Percentiles rank a stretch among this genome's conserved stretches.
Evolutionary conservation across 2,797 vertebrate species (phyloP).

Genomic region (Ctenopoma multispine): DNA sequence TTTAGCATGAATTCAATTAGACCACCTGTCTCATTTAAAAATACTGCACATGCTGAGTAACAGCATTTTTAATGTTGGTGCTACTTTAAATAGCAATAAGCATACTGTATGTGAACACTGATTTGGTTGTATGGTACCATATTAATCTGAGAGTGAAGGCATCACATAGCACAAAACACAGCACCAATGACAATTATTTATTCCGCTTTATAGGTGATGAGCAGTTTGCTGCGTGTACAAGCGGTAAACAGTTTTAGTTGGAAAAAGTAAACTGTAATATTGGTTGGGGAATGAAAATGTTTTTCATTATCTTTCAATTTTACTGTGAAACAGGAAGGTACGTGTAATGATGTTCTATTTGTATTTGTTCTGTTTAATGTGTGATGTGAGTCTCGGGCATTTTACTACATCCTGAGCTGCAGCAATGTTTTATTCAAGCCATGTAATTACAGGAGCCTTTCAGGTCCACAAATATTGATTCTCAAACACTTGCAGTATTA

Average conservation of each 20-base stretch:
- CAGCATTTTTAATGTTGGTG: constrained; percentile 25
- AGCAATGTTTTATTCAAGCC: constrained; percentile 28
- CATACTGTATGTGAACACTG: constrained; percentile 20
- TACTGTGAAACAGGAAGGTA: constrained; percentile 32
- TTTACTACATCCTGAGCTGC: constrained; percentile 30
- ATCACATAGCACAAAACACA: constrained; percentile 25
- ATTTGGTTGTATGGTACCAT: constrained; percentile 12
- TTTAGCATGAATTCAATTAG: constrained; percentile 21
- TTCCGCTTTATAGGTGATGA: neutral
- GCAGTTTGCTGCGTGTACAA: constrained; percentile 8
- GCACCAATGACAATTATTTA: neutral
- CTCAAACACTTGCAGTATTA: constrained; percentile 9
- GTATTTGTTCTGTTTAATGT: constrained; percentile 32
- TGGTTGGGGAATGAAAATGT: constrained; percentile 22
- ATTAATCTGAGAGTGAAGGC: constrained; percentile 18
- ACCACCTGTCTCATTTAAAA: constrained; percentile 18
- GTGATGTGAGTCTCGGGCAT: constrained; percentile 22
- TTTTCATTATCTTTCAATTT: constrained; percentile 54
- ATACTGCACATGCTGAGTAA: constrained; percentile 8
- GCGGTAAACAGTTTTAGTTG: constrained; percentile 11
- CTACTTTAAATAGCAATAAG: constrained; percentile 14
- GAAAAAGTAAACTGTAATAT: constrained; percentile 15
- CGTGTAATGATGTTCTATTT: constrained; percentile 31
- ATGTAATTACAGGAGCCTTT: constrained; percentile 16
- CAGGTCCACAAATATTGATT: constrained; percentile 9